Base-by-base conservation (phyloP, 2,888 invertebrate species). In the Stenoptilia bipunctidactyla region DNA sequence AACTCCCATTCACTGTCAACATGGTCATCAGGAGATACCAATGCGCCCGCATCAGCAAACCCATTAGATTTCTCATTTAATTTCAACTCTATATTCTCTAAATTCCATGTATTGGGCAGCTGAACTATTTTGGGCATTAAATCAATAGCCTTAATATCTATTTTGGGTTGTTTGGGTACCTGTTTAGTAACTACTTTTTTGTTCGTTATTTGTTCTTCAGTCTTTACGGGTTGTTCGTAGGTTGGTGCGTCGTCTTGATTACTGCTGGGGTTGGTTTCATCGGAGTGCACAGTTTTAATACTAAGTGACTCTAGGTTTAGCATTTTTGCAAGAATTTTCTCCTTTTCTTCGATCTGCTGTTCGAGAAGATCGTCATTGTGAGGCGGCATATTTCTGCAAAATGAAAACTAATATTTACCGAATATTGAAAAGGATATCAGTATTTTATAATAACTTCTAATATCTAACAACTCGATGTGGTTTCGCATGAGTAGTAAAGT, bases 271-370 rank as follows among this genome's bases (percentile, higher is more conserved):
- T 37, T 27, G 37, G 25, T 13, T 43, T 43, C 50, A 2, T 49
- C 49, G 15, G 15, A 36, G 12, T 49, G 46, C 2, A 52, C 45
- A 13, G 50, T 45, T 40, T 55, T 51, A 41, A 77, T 76, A 53
- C 76, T 77, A 14, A 79, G 61, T 0, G 83, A 83, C 39, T 89
- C 89, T 35, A 90, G 79, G 58, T 88, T 87, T 20, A 91, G 69
- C 59, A 90, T 82, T 55, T 89, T 88, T 0, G 90, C 90, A 10
- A 92, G 66, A 13, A 89, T 85, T 61, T 89, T 90, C 53, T 93
- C 92, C 61, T 93, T 93, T 47, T 88, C 86, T 59, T 89, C 89
- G 33, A 93, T 90, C 48, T 92, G 89, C 49, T 88, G 87, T 50
- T 89, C 87, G 38, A 93, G 87, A 0, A 88, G 86, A 2, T 89